phyloP scores from a whole-genome alignment of 2,888 invertebrate species.

The Pasiphila rectangulata region DNA sequence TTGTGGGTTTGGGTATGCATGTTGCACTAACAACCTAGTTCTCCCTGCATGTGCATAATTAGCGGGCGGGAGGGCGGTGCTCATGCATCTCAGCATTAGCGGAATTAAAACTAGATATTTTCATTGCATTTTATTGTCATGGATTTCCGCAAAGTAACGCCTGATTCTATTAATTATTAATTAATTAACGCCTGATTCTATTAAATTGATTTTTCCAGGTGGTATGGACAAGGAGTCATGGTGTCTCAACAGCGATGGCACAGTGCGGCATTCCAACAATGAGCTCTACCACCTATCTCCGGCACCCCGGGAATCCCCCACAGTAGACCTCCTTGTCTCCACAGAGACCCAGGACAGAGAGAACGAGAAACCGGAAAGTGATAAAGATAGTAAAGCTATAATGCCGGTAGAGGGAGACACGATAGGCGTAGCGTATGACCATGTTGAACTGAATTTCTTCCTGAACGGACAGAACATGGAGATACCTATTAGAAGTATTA shows the following conservation, averaged over 20 bases:
- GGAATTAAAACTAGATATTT: too few relatives aligned
- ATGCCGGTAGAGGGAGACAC: conserved; percentile 95
- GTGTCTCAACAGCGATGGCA: conserved; percentile 95
- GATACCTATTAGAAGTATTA: conserved; percentile 91
- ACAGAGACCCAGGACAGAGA: conserved; percentile 47
- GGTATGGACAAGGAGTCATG: conserved; percentile 95
- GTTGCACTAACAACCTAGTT: too few relatives aligned
- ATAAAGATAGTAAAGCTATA: conserved; percentile 52
- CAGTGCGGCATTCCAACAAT: conserved; percentile 90
- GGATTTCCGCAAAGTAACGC: too few relatives aligned
- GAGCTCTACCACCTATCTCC: conserved; percentile 85
- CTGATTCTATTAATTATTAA: too few relatives aligned
- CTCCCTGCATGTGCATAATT: too few relatives aligned
- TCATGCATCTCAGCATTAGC: too few relatives aligned
- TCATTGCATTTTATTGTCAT: too few relatives aligned
- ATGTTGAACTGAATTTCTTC: conserved; percentile 96
- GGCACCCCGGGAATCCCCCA: conserved; percentile 68
- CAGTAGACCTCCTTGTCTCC: conserved; percentile 65
- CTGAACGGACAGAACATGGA: conserved; percentile 94
- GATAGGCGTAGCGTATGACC: conserved; percentile 96
- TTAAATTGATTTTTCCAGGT: conserved; percentile 80
- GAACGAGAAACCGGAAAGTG: conserved; percentile 55
- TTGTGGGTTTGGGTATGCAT: too few relatives aligned
- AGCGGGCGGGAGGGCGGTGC: too few relatives aligned
- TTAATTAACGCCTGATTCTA: too few relatives aligned